These are phyloP conservation scores for Psammodynastes pulverulentus DNA, from an alignment of 2,113 vertebrate species.

Conservation along the genomic window DNA sequence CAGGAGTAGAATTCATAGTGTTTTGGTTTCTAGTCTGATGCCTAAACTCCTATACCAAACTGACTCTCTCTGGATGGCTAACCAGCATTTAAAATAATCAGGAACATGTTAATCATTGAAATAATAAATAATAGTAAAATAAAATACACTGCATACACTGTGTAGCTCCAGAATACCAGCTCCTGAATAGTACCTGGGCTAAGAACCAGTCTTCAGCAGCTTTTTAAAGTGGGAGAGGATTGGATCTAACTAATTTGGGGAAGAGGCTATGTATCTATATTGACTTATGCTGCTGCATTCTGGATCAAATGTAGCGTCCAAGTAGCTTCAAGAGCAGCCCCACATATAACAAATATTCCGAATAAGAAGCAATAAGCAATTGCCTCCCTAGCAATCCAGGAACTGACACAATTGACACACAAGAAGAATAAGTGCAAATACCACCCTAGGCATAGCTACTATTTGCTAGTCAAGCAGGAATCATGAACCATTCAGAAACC, in stretches of 20 bases:
- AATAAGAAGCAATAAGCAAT: not conserved
- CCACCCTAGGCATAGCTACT: not conserved
- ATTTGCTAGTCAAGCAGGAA: not conserved
- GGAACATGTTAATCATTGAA: not conserved
- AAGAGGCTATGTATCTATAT: not conserved
- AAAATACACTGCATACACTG: not conserved
- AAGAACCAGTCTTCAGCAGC: not conserved
- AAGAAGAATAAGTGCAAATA: not conserved
- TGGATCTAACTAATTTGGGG: not conserved
- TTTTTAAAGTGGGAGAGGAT: not conserved
- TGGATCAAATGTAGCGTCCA: not conserved
- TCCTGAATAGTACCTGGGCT: not conserved
- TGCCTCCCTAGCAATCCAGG: not conserved
- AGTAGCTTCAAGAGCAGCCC: not conserved
- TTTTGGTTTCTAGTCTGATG: not conserved
- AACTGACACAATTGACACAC: not conserved
- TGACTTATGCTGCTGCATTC: not conserved
- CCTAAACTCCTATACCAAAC: not conserved
- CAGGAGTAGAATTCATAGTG: not conserved
- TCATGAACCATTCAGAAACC: not conserved
- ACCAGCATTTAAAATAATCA: not conserved
- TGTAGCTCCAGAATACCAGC: not conserved
- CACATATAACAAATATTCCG: not conserved
- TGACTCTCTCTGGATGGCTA: not conserved
- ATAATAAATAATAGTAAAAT: not conserved